A percentile compares a stretch with the other conserved stretches of the same genome.
These are phyloP conservation scores for Cephus spinipes DNA, from an alignment of 2,888 invertebrate species.

Conservation along the genomic window DNA sequence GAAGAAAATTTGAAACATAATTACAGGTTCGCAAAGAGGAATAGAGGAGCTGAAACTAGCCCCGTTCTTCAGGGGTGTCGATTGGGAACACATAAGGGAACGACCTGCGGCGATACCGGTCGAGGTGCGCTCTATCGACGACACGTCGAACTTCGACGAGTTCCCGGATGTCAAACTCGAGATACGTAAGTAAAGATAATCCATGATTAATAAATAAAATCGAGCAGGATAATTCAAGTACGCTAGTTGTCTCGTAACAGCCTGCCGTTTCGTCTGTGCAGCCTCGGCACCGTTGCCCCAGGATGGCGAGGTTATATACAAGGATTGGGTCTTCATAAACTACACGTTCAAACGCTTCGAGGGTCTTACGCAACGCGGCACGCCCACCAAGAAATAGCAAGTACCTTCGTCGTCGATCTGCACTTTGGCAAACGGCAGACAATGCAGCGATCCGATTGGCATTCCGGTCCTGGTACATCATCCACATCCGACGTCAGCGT, in stretches of 20 bases:
- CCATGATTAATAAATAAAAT: not conserved
- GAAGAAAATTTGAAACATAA: too few species aligned
- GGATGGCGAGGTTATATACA: slow-evolving; percentile 91
- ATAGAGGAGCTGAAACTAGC: slow-evolving; percentile 94
- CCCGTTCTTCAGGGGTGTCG: slow-evolving; percentile 95
- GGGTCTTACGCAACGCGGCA: slow-evolving; percentile 92
- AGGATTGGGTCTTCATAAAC: slow-evolving; percentile 99
- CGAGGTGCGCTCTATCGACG: slow-evolving; percentile 98
- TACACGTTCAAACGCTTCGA: slow-evolving; percentile 99
- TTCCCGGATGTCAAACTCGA: slow-evolving; percentile 99
- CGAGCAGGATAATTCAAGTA: too few species aligned
- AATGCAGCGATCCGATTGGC: slow-evolving; percentile 52
- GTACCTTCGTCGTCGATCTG: slow-evolving; percentile 41
- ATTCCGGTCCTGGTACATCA: slow-evolving; percentile 61
- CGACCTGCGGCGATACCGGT: slow-evolving; percentile 98
- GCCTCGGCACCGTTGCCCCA: slow-evolving; percentile 89
- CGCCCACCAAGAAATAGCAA: slow-evolving; percentile 81
- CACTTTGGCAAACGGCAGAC: slow-evolving; percentile 42
- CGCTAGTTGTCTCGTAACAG: too few species aligned
- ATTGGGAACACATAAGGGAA: slow-evolving; percentile 99
- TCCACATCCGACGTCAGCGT: slow-evolving; percentile 44
- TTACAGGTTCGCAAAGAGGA: slow-evolving; percentile 87
- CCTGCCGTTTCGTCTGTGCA: slow-evolving; percentile 63
- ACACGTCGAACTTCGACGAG: slow-evolving; percentile 99
- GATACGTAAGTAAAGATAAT: slow-evolving; percentile 83